These are phyloP conservation scores for Sebastolobus alascanus DNA, from an alignment of 2,797 vertebrate genomes.

Conservation along the genomic window DNA sequence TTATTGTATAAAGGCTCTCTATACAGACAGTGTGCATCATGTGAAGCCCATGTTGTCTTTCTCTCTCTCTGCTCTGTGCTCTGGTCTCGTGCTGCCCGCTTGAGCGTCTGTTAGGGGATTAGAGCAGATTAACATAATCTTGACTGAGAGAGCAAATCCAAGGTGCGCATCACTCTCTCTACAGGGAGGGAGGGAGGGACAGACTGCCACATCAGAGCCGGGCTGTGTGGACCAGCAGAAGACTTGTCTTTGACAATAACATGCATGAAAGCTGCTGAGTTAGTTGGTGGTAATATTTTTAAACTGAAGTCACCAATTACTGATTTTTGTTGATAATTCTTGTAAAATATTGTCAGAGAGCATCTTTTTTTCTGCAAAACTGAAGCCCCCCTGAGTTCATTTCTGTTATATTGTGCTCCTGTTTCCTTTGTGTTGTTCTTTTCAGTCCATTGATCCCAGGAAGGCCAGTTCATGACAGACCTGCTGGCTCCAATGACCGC, in stretches of 20 bases:
- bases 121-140: slow-evolving; percentile 85
- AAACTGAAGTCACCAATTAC: neutral
- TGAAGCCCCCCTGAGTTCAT: neutral
- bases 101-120: slow-evolving; percentile 77
- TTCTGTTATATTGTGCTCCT: neutral
- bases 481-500: slow-evolving; percentile 2
- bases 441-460: slow-evolving; percentile 3
- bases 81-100: slow-evolving; percentile 36
- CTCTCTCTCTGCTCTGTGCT: slow-evolving; percentile 14
- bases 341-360: neutral
- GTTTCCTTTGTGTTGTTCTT: slow-evolving; percentile 5
- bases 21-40: neutral
- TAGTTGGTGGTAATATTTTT: neutral
- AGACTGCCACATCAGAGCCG: slow-evolving; percentile 18
- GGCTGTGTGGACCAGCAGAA: neutral
- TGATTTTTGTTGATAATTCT: neutral
- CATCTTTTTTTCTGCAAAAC: neutral
- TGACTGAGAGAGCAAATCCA: slow-evolving; percentile 72
- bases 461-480: neutral
- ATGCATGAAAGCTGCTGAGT: neutral
- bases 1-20: neutral
- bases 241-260: neutral
- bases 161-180: slow-evolving; percentile 77
- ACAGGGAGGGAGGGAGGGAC: neutral
- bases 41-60: neutral